Evolutionary conservation across 2,888 invertebrate species (phyloP), one percentile per base, ranked within the genome.

Genomic region (Himalopsyche japonica): DNA sequence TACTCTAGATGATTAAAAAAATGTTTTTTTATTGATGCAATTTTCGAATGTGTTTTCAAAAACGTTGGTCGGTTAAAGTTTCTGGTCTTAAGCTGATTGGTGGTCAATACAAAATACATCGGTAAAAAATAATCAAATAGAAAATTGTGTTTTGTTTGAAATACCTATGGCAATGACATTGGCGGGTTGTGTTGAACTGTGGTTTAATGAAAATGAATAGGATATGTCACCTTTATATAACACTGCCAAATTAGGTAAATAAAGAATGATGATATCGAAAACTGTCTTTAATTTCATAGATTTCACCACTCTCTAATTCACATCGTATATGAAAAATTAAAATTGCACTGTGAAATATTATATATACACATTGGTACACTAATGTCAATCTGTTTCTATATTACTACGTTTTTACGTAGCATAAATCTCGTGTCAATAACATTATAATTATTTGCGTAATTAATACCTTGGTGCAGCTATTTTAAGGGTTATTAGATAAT

Each of bases 191-290:
- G 86, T 85, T 86, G 80, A 81, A 32, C 79, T 85, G 79, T 84
- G 84, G 83, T 70, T 80, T 84, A 79, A 32, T 76, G 76, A 82
- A 84, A 85, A 85, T 83, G 83, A 85, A 84, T 84, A 86, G 85
- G 82, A 87, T 82, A 85, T 87, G 87, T 86, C 87, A 86, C 79
- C 87, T 87, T 86, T 87, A 83, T 87, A 86, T 86, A 87, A 87
- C 87, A 87, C 86, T 86, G 87, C 87, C 87, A 87, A 85, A 84
- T 86, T 87, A 87, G 87, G 86, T 86, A 87, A 87, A 86, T 86
- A 87, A 87, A 87, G 86, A 86, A 87, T 85, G 86, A 86, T 86
- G 83, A 87, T 86, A 87, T 84, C 86, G 86, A 87, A 81, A 18
- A 43, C 32, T 37, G 37, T 18, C 64, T 80, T 49, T 49, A 30